phyloP scores from a whole-genome alignment of 2,113 vertebrate species.

The Seriola dumerili region DNA sequence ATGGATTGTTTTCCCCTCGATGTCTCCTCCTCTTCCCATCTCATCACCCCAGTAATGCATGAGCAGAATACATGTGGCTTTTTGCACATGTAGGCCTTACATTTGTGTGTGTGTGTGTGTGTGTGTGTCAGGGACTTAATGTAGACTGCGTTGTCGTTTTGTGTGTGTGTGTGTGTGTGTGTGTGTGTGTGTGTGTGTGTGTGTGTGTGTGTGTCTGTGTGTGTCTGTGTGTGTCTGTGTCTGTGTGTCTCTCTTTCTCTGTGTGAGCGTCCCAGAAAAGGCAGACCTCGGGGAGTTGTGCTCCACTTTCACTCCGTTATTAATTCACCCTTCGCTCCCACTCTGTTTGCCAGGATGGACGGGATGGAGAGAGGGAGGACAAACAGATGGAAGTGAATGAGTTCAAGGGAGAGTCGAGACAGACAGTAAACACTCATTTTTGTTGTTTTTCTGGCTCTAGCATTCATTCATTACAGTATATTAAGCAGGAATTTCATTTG shows the following conservation, averaged over 20 bases:
- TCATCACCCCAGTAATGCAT: constrained; percentile 36
- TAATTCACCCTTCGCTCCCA: constrained; percentile 80
- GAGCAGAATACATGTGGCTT: constrained; percentile 22
- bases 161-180: not conserved
- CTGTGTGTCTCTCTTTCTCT: constrained; percentile 42
- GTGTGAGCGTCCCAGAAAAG: constrained; percentile 83
- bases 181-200: constrained; percentile 20
- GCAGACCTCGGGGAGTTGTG: constrained; percentile 82
- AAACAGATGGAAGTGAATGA: constrained; percentile 35
- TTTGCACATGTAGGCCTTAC: constrained; percentile 17
- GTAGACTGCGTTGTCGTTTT: too few species aligned
- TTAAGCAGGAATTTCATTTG: not conserved
- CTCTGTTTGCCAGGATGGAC: constrained; percentile 67
- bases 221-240: constrained; percentile 35
- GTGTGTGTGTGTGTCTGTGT: constrained; percentile 26
- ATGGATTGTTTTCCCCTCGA: constrained; percentile 28
- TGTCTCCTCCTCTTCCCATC: constrained; percentile 21
- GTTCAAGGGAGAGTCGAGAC: constrained; percentile 43
- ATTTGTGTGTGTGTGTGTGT: constrained; percentile 20
- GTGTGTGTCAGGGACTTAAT: too few species aligned
- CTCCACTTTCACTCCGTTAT: constrained; percentile 85
- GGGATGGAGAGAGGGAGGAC: constrained; percentile 34
- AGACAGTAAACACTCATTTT: constrained; percentile 31
- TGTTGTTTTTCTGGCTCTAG: not conserved
- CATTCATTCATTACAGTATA: not conserved